Percentiles rank a stretch among this genome's conserved stretches.
Evolutionary conservation across 2,113 vertebrate species (phyloP).

Genomic region (Perca flavescens): DNA sequence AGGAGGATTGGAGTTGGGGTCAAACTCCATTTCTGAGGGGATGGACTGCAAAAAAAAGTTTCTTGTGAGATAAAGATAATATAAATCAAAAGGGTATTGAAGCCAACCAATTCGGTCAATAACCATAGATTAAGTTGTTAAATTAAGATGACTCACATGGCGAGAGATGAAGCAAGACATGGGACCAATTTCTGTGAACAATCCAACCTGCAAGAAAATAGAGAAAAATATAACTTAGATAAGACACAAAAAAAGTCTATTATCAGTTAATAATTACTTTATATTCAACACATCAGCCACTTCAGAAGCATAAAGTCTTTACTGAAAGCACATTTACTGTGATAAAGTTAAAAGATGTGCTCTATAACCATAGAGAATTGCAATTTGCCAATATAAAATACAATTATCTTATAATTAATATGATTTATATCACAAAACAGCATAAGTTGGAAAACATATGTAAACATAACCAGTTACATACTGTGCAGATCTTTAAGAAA

Average conservation of each 20-base stretch:
- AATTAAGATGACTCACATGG: slow-evolving; percentile 86
- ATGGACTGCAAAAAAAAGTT: slow-evolving; percentile 87
- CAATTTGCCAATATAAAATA: neutral
- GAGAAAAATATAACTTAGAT: neutral
- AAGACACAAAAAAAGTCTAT: neutral
- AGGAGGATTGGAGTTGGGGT: slow-evolving; percentile 94
- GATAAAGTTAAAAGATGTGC: neutral
- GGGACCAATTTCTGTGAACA: slow-evolving; percentile 95
- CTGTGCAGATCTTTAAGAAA: neutral
- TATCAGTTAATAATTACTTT: neutral
- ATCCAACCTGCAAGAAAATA: slow-evolving; percentile 86
- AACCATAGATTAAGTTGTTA: neutral
- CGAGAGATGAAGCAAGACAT: slow-evolving; percentile 98
- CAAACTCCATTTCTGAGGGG: slow-evolving; percentile 95
- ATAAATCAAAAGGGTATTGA: neutral
- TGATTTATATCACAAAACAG: neutral
- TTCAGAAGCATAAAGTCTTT: neutral
- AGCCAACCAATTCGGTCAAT: neutral
- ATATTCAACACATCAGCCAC: neutral
- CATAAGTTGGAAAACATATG: neutral
- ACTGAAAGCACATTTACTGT: neutral
- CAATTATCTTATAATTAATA: neutral
- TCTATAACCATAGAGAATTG: neutral
- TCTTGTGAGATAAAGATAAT: neutral
- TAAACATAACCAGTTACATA: neutral